Evolutionary conservation across 2,888 invertebrate species (phyloP).

Genomic region (Barypeithes pellucidus): DNA sequence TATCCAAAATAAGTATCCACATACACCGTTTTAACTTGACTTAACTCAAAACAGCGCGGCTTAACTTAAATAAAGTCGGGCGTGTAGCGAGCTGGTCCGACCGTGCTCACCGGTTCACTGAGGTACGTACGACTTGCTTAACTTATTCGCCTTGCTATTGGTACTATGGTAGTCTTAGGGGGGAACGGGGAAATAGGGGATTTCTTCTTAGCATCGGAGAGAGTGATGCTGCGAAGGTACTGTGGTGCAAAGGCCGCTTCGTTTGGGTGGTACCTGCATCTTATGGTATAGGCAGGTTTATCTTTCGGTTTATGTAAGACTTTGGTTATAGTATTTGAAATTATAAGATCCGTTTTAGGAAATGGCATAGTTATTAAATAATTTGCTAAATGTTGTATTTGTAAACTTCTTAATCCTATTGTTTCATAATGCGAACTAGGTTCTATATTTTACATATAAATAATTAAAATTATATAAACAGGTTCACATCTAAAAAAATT

Average conservation of each 20-base stretch:
- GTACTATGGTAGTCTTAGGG: slow-evolving; percentile 44
- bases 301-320: slow-evolving; percentile 47
- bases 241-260: slow-evolving; percentile 48
- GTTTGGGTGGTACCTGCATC: slow-evolving; percentile 51
- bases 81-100: slow-evolving; percentile 27
- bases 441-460: too few relatives aligned
- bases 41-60: slow-evolving; percentile 34
- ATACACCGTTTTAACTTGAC: slow-evolving; percentile 11
- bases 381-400: not conserved
- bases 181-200: slow-evolving; percentile 25
- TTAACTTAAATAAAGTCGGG: slow-evolving; percentile 36
- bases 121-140: slow-evolving; percentile 48
- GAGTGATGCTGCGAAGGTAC: slow-evolving; percentile 50
- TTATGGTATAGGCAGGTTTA: slow-evolving; percentile 47
- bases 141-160: slow-evolving; percentile 40
- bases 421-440: slow-evolving; percentile 6
- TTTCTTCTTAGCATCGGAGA: slow-evolving; percentile 44
- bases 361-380: slow-evolving; percentile 32
- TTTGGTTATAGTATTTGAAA: slow-evolving; percentile 28
- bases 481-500: too few relatives aligned
- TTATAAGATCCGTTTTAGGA: slow-evolving; percentile 34
- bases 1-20: slow-evolving; percentile 16
- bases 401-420: not conserved
- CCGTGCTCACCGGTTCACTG: slow-evolving; percentile 48
- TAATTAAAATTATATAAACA: too few relatives aligned